Evolutionary conservation across 2,797 vertebrate species (phyloP).

Genomic region (Myoxocephalus aenaeus): DNA sequence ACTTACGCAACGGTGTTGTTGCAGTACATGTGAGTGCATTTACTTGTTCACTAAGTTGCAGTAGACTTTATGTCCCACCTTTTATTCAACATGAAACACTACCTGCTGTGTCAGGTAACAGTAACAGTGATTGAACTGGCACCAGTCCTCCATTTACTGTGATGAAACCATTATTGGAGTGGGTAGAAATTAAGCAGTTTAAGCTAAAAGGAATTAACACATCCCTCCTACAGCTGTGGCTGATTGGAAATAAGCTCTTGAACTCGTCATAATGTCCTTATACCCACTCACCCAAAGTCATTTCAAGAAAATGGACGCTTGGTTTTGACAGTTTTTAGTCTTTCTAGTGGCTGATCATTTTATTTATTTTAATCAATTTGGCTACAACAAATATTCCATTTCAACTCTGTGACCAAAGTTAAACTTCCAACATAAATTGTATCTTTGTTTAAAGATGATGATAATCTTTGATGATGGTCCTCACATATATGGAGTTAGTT

Average conservation of each 20-base stretch:
- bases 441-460: not conserved
- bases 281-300: not conserved
- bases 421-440: not conserved
- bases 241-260: constrained; percentile 50
- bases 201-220: constrained; percentile 62
- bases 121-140: constrained; percentile 40
- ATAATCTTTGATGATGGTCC: too few species aligned
- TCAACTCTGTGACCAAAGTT: not conserved
- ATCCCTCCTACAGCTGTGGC: constrained; percentile 28
- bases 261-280: constrained; percentile 10
- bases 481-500: too few species aligned
- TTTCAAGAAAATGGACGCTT: not conserved
- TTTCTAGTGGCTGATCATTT: not conserved
- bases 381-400: not conserved
- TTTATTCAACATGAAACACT: constrained; percentile 32
- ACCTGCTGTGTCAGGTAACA: constrained; percentile 25
- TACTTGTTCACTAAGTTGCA: not conserved
- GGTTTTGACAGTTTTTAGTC: not conserved
- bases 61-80: not conserved
- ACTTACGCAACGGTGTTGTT: not conserved
- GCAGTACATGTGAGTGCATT: not conserved
- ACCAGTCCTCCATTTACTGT: constrained; percentile 42
- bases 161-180: constrained; percentile 66
- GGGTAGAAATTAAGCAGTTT: constrained; percentile 69
- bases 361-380: not conserved